Conservation (phyloP, 2,113 vertebrate species). For the Okapia johnstoni region DNA sequence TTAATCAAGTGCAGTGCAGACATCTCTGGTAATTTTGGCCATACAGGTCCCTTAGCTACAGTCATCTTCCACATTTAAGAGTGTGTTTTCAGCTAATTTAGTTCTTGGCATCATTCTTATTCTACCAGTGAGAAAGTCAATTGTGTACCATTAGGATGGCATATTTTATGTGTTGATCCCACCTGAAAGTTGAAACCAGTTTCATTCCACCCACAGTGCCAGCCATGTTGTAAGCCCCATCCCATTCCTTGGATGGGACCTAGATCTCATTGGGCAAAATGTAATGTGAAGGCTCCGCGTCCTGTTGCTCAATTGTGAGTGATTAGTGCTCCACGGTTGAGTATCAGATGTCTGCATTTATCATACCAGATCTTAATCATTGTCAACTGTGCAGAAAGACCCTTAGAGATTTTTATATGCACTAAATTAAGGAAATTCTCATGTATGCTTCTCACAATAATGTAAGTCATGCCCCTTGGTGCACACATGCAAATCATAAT, state of each 20-base stretch:
- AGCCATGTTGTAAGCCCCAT: slow-evolving; percentile 14
- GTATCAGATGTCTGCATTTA: slow-evolving; percentile 36
- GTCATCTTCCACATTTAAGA: slow-evolving; percentile 23
- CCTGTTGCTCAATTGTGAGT: slow-evolving; percentile 8
- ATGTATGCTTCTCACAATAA: not conserved
- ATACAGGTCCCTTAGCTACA: not conserved
- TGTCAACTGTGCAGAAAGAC: slow-evolving; percentile 40
- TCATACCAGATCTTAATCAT: slow-evolving; percentile 41
- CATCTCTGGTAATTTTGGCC: not conserved
- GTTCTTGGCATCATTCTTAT: slow-evolving; percentile 1
- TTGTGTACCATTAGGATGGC: not conserved
- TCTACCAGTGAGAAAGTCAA: not conserved
- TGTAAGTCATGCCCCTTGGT: not conserved
- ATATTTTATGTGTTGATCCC: slow-evolving; percentile 37
- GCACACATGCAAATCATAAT: not conserved
- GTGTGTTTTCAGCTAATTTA: slow-evolving; percentile 41
- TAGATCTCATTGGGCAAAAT: slow-evolving; percentile 19
- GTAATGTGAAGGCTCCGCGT: not conserved
- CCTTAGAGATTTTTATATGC: slow-evolving; percentile 1
- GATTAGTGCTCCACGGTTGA: not conserved
- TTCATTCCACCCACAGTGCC: not conserved
- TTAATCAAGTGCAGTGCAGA: not conserved
- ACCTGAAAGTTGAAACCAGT: slow-evolving; percentile 52
- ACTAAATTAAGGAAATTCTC: slow-evolving; percentile 31
- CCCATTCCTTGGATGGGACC: not conserved